A percentile compares a stretch with the other conserved stretches of the same genome.
Evolutionary conservation across 2,113 vertebrate species (phyloP).

Genomic region (Thalassoma bifasciatum): DNA sequence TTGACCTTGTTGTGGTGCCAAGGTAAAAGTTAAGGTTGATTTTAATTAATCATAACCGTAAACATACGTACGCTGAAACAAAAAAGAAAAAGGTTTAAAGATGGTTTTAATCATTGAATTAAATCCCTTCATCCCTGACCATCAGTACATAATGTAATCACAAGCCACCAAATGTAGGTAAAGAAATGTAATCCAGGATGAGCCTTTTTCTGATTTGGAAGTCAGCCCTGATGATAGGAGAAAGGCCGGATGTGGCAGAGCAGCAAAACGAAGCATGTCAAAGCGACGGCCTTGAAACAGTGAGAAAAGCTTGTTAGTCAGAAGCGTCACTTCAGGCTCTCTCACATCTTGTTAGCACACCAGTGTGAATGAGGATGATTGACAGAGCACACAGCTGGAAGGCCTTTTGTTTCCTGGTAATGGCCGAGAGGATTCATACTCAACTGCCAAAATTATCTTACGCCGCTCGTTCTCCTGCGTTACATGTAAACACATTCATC

Average conservation of each 20-base stretch:
- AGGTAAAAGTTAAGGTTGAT: background rate
- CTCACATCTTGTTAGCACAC: slow-evolving; percentile 61
- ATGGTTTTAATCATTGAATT: background rate
- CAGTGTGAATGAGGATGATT: slow-evolving; percentile 62
- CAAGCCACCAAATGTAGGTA: no score
- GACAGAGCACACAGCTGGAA: slow-evolving; percentile 64
- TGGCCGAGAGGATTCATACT: slow-evolving; percentile 54
- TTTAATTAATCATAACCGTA: no score
- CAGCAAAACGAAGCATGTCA: slow-evolving; percentile 43
- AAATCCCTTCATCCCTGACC: background rate
- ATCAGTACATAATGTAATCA: no score
- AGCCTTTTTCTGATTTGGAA: slow-evolving; percentile 14
- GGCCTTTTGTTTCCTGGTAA: slow-evolving; percentile 58
- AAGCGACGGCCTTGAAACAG: slow-evolving; percentile 26
- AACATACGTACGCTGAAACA: background rate
- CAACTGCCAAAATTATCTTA: slow-evolving; percentile 32
- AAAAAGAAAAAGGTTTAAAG: background rate
- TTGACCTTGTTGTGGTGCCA: background rate
- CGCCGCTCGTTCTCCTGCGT: slow-evolving; percentile 25
- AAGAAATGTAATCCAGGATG: background rate
- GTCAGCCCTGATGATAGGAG: slow-evolving; percentile 42
- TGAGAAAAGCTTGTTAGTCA: slow-evolving; percentile 58
- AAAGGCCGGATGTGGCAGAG: slow-evolving; percentile 21
- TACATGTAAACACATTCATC: background rate
- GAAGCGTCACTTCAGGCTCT: slow-evolving; percentile 60